Base-by-base conservation (phyloP, 2,888 invertebrate genomes). In the Disparrhopalites patrizii region DNA sequence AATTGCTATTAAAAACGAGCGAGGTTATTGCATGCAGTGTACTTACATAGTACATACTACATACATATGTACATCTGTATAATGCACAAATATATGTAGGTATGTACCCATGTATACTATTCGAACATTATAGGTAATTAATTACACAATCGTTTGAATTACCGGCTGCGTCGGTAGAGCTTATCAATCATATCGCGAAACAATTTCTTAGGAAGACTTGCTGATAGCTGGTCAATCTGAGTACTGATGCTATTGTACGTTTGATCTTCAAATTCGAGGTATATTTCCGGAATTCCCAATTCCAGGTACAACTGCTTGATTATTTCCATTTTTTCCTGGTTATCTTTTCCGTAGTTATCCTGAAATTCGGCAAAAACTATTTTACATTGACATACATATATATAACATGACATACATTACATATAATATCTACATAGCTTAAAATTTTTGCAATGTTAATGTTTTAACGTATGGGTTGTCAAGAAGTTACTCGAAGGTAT, bases 121-220 rank as follows among this genome's bases (percentile, higher is more conserved):
- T 36, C 38, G 38, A 13, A 15, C 10, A 50, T 8, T 18, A 50
- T 18, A 8, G 50, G 10, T 50, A 20, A 20, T 18, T 50, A 18
- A 15, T 10, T 50, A 30, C n/a, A 2, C n/a, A 55, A n/a, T n/a
- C n/a, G n/a, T n/a, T n/a, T n/a, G n/a, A 56, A 31, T 40, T 66
- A 73, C 18, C 67, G 61, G 10, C 58, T 68, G 8, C 74, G 60
- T 1, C 69, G 68, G 79, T 91, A 91, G 74, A 92, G 87, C 78
- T 87, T 90, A 71, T 90, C 87, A 73, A 93, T 81, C 76, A 91
- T 85, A 79, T 89, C 89, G 76, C 90, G 86, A 81, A 93, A 93
- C 62, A 91, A 79, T 70, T 88, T 85, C 76, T 91, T 91, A 0
- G 91, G 90, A 30, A 92, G 82, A 30, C 89, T 90, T 38, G 88